Percentiles rank a stretch among this genome's conserved stretches.
These are phyloP conservation scores for Philaethria dido DNA, from an alignment of 2,888 invertebrate genomes.

Conservation along the genomic window DNA sequence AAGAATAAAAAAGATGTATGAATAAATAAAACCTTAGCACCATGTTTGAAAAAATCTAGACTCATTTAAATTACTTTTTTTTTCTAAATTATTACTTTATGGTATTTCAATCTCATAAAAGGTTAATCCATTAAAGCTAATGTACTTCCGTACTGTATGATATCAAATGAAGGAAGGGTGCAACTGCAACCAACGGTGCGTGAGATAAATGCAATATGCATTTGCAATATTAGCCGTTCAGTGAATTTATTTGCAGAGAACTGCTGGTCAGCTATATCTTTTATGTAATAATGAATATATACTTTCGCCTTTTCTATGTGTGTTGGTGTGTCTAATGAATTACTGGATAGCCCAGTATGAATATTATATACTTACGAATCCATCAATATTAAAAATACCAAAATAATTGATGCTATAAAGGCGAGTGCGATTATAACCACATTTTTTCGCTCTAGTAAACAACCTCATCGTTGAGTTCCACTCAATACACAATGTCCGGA, in stretches of 20 bases:
- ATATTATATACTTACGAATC: not conserved
- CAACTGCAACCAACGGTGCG: slow-evolving; percentile 62
- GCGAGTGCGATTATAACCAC: too few relatives aligned
- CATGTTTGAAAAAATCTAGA: slow-evolving; percentile 7
- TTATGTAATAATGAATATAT: slow-evolving; percentile 31
- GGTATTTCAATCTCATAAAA: slow-evolving; percentile 32
- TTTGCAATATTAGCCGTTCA: slow-evolving; percentile 45
- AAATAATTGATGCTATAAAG: too few relatives aligned
- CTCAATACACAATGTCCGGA: too few relatives aligned
- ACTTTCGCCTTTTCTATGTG: not conserved
- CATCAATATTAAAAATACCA: too few relatives aligned
- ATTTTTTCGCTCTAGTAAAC: too few relatives aligned
- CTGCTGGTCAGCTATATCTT: slow-evolving; percentile 8
- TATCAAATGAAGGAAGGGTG: slow-evolving; percentile 59
- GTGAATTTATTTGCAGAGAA: slow-evolving; percentile 16
- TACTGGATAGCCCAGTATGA: not conserved
- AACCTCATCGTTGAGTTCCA: too few relatives aligned
- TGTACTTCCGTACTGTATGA: slow-evolving; percentile 59
- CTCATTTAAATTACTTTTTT: slow-evolving; percentile 50
- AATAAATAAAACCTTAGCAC: slow-evolving; percentile 17
- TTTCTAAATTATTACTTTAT: slow-evolving; percentile 39
- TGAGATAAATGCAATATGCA: slow-evolving; percentile 63
- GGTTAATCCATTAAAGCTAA: slow-evolving; percentile 78
- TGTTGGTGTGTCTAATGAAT: not conserved
- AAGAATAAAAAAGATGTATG: not conserved